Conservation (phyloP, 1,140 invertebrate species). For the Drosophila aff. region DNA sequence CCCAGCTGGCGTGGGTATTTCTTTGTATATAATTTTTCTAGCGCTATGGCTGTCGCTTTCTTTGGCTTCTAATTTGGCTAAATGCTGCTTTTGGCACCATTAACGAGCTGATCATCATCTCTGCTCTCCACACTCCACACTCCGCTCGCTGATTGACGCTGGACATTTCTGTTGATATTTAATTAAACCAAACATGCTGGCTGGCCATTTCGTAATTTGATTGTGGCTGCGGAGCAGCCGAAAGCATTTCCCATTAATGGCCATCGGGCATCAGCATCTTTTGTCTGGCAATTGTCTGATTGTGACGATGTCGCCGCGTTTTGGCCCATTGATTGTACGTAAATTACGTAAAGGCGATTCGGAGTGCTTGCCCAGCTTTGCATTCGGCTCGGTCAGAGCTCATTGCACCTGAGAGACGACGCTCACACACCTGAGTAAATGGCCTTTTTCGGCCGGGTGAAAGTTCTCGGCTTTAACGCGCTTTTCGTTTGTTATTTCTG, state of each 20-base stretch:
- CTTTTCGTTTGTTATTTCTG: conserved; percentile 7
- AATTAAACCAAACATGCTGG: conserved; percentile 56
- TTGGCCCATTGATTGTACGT: conserved; percentile 64
- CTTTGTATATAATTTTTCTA: conserved; percentile 45
- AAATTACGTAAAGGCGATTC: conserved; percentile 69
- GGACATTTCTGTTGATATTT: conserved; percentile 50
- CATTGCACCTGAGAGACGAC: conserved; percentile 56
- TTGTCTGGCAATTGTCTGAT: conserved; percentile 41
- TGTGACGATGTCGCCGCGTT: conserved; percentile 31
- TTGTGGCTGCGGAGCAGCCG: conserved; percentile 23
- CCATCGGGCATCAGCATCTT: conserved; percentile 37
- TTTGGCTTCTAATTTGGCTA: conserved; percentile 73
- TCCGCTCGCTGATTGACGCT: conserved; percentile 28
- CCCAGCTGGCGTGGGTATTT: conserved; percentile 13
- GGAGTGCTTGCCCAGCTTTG: conserved; percentile 33
- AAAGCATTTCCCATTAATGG: conserved; percentile 51
- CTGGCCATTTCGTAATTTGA: conserved; percentile 67
- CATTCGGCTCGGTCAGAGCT: conserved; percentile 51
- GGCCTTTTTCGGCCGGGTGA: conserved; percentile 53
- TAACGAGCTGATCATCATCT: conserved; percentile 60
- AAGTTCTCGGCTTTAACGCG: conserved; percentile 60
- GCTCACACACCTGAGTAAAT: conserved; percentile 19
- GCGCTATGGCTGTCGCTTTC: conserved; percentile 62
- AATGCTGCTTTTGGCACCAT: conserved; percentile 70
- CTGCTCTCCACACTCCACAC: conserved; percentile 11